These are phyloP conservation scores for Arge pagana DNA, from an alignment of 2,888 invertebrate species.

Conservation along the genomic window DNA sequence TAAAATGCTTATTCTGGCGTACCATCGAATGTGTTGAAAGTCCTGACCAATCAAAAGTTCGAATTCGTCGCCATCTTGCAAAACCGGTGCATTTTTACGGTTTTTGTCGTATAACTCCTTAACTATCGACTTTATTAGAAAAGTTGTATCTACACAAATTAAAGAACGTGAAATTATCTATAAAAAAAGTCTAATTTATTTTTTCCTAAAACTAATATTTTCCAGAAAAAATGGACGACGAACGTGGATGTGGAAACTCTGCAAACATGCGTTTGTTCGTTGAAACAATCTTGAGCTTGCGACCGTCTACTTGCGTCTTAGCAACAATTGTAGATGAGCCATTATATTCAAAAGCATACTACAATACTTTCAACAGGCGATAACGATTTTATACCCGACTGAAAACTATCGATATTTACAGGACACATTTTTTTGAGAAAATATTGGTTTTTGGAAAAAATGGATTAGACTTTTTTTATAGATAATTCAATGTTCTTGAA, in stretches of 20 bases:
- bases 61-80: constrained; percentile 8
- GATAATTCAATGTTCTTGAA: background rate
- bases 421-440: background rate
- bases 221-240: background rate
- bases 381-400: background rate
- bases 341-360: background rate
- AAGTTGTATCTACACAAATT: background rate
- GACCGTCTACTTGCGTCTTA: no score
- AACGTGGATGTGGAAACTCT: no score
- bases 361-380: background rate
- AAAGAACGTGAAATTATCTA: background rate
- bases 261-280: no score
- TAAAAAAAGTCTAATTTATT: background rate
- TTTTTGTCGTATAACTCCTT: background rate
- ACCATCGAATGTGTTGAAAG: background rate
- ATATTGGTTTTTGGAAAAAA: background rate
- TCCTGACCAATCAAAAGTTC: no score
- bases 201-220: background rate
- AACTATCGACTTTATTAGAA: background rate
- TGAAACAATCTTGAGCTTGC: no score
- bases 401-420: background rate
- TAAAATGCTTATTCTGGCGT: background rate
- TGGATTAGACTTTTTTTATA: background rate
- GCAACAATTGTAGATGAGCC: no score
- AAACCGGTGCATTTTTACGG: background rate